phyloP scores from a whole-genome alignment of 2,113 vertebrate species.

The Ia io region DNA sequence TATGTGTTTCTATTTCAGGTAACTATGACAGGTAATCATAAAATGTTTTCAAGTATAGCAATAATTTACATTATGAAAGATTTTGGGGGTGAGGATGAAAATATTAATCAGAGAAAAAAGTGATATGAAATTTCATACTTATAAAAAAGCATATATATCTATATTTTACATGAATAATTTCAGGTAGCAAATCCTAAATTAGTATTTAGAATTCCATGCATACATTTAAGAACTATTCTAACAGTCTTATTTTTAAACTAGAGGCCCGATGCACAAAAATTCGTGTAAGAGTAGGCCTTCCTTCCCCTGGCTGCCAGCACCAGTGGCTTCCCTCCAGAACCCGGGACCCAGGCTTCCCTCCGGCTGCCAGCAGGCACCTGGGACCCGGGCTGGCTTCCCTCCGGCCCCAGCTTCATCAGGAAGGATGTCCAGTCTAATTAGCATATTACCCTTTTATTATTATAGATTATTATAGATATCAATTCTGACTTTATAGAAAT shows the following conservation, averaged over 20 bases:
- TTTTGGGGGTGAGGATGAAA: background rate
- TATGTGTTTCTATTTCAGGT: background rate
- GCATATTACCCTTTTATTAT: no score
- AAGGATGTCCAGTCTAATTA: no score
- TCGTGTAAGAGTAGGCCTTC: no score
- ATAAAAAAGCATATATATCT: background rate
- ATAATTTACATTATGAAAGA: slow-evolving; percentile 20
- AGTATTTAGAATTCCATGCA: background rate
- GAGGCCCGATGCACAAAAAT: no score
- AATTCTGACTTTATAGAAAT: background rate
- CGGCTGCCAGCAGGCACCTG: no score
- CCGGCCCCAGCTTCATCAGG: no score
- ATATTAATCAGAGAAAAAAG: background rate
- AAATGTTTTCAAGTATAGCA: slow-evolving; percentile 24
- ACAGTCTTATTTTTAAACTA: background rate
- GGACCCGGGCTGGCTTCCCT: no score
- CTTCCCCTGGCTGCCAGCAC: no score
- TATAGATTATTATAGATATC: background rate
- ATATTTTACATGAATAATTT: background rate
- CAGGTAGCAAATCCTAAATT: background rate
- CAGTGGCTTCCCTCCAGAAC: no score
- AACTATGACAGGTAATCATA: background rate
- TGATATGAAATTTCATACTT: background rate
- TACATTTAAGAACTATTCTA: background rate
- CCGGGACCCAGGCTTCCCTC: no score